These are phyloP conservation scores for Cheirogaleus major DNA, from an alignment of 2,797 vertebrate species.

Conservation along the genomic window DNA sequence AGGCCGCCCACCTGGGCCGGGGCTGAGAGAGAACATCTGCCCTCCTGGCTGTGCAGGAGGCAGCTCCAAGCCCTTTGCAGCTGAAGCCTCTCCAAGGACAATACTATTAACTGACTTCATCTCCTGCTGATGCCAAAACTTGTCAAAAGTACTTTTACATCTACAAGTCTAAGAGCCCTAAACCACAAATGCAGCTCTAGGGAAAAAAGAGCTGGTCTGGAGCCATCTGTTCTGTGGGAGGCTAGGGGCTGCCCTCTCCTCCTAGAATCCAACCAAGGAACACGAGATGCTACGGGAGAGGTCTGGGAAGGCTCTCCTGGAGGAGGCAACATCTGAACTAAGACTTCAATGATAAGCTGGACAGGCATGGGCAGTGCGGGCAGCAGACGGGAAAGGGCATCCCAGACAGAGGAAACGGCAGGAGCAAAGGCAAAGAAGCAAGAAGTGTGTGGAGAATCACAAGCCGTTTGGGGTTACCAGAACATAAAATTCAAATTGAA, in stretches of 20 bases:
- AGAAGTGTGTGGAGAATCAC: not conserved
- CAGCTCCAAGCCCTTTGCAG: not conserved
- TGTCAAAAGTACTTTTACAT: conserved; percentile 45
- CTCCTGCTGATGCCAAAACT: not conserved
- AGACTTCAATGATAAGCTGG: not conserved
- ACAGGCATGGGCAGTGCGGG: not conserved
- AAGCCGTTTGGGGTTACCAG: not conserved
- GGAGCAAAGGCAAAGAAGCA: conserved; percentile 26
- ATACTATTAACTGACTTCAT: not conserved
- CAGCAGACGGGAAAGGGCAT: conserved; percentile 34
- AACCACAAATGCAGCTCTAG: not conserved
- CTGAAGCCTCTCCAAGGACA: not conserved
- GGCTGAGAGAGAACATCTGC: not conserved
- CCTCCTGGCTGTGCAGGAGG: not conserved
- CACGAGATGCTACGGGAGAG: not conserved
- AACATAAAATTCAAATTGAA: conserved; percentile 46
- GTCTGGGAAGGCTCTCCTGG: not conserved
- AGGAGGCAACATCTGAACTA: not conserved
- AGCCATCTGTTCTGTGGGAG: not conserved
- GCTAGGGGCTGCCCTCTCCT: not conserved
- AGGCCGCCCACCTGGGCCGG: not conserved
- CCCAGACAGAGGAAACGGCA: not conserved
- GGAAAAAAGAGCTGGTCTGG: not conserved
- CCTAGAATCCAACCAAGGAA: not conserved
- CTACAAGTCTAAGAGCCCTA: conserved; percentile 6